Evolutionary conservation across 2,797 vertebrate genomes (phyloP).

Genomic region (Acipenser oxyrinchus): DNA sequence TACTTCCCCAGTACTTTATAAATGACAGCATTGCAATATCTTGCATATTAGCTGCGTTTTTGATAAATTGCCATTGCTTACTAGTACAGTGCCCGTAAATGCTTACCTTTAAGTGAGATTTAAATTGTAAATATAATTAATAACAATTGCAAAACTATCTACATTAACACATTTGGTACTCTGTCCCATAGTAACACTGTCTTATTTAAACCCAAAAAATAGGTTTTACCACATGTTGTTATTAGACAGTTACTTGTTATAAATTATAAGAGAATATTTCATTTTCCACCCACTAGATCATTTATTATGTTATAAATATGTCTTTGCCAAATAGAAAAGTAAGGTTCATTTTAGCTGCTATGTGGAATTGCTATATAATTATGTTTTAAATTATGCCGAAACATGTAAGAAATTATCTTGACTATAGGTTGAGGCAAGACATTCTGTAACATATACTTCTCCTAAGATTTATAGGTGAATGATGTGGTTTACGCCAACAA

Average conservation of each 20-base stretch:
- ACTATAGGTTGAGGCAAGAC: constrained; percentile 45
- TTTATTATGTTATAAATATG: constrained; percentile 52
- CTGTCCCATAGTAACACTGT: too few relatives aligned
- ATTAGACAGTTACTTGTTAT: constrained; percentile 9
- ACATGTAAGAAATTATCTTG: constrained; percentile 31
- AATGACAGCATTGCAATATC: too few relatives aligned
- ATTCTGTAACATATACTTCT: constrained; percentile 49
- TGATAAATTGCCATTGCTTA: too few relatives aligned
- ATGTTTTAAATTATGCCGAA: constrained; percentile 38
- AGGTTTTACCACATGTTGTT: too few relatives aligned
- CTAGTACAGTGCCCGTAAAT: too few relatives aligned
- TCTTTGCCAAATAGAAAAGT: constrained; percentile 32
- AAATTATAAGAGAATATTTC: constrained; percentile 48
- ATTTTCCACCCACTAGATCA: constrained; percentile 44
- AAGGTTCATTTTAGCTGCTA: constrained; percentile 29
- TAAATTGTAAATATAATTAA: too few relatives aligned
- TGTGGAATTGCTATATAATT: constrained; percentile 46
- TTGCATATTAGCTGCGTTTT: too few relatives aligned
- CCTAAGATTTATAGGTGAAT: constrained; percentile 46
- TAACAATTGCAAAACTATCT: too few relatives aligned
- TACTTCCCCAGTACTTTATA: too few relatives aligned
- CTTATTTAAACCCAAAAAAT: too few relatives aligned
- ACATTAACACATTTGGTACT: too few relatives aligned
- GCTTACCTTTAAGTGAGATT: too few relatives aligned
- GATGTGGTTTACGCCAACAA: constrained; percentile 53